A percentile compares a stretch with the other conserved stretches of the same genome.
Evolutionary conservation across 2,888 invertebrate genomes (phyloP).

Genomic region (Lasioglossum villosulum): DNA sequence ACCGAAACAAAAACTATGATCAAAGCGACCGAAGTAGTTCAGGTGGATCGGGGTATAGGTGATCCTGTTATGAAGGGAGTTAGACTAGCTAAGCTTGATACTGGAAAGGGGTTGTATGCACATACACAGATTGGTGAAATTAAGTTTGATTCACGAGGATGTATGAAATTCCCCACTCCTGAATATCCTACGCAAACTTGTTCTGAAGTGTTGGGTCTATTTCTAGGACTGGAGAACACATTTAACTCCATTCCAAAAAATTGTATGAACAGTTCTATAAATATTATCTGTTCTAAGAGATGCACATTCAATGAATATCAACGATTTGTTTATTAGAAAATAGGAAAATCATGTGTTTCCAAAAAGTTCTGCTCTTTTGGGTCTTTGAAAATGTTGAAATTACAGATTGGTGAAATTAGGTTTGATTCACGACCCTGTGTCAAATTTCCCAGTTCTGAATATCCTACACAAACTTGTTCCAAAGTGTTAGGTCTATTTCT

Average conservation of each 20-base stretch:
- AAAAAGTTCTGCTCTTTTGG: not conserved
- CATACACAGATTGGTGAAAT: not conserved
- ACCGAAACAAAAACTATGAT: not conserved
- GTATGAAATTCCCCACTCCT: not conserved
- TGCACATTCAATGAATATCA: not conserved
- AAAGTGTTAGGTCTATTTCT: not conserved
- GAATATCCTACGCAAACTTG: not conserved
- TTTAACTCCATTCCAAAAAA: no score
- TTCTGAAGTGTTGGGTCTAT: not conserved
- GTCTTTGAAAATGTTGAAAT: not conserved
- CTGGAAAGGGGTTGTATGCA: not conserved
- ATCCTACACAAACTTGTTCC: not conserved
- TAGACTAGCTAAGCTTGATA: not conserved
- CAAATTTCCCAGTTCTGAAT: not conserved
- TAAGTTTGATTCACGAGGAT: not conserved
- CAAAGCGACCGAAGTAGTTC: not conserved
- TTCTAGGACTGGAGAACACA: not conserved
- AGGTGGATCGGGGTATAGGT: not conserved
- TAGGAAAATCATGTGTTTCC: not conserved
- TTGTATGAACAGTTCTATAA: no score
- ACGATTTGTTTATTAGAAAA: not conserved
- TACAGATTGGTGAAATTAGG: not conserved
- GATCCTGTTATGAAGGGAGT: not conserved
- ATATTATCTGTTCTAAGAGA: not conserved
- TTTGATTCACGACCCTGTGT: not conserved